Evolutionary conservation across 2,888 invertebrate genomes (phyloP).

Genomic region (Lysandra coridon): DNA sequence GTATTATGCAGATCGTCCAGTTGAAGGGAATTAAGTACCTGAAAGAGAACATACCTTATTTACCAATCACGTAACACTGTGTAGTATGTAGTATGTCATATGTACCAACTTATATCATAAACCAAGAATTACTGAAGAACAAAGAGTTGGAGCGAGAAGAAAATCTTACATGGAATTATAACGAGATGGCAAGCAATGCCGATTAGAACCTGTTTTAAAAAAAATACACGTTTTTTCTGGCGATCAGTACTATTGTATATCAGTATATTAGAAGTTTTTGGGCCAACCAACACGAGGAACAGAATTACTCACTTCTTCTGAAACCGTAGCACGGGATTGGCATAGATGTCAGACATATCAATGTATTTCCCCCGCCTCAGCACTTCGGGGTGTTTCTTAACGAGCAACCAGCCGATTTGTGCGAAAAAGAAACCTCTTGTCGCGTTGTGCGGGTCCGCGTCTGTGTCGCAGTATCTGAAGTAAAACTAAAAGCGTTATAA

Average conservation of each 20-base stretch:
- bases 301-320: conserved; percentile 81
- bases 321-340: conserved; percentile 84
- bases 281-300: neutral
- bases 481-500: conserved; percentile 60
- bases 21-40: conserved; percentile 83
- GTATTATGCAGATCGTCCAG: conserved; percentile 75
- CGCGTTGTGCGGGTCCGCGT: conserved; percentile 89
- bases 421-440: conserved; percentile 90
- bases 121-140: too few species aligned
- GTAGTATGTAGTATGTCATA: too few species aligned
- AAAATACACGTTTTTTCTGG: too few species aligned
- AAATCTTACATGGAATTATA: too few species aligned
- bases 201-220: too few species aligned
- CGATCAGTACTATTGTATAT: too few species aligned
- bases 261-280: too few species aligned
- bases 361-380: conserved; percentile 84
- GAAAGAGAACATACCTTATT: conserved; percentile 34
- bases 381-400: conserved; percentile 88
- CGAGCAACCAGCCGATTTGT: conserved; percentile 90
- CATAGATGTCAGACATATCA: conserved; percentile 85
- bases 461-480: conserved; percentile 88
- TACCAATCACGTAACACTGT: neutral
- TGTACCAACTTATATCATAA: too few species aligned
- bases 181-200: too few species aligned
- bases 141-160: too few species aligned